Conservation (phyloP, 2,888 invertebrate genomes). For the Lepidochrysops patricia region DNA sequence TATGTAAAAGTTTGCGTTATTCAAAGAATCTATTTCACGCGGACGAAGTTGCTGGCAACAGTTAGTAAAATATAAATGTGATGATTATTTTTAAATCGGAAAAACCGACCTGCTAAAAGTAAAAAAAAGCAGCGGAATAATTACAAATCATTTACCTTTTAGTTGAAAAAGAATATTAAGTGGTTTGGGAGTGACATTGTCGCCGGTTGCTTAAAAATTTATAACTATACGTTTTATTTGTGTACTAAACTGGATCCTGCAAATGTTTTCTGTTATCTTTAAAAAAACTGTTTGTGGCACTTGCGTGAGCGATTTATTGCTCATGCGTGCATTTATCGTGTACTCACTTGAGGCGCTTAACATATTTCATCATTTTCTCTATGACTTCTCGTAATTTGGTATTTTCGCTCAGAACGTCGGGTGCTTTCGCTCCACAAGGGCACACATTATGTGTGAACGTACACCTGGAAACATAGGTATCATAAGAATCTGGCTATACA, state of each 20-base stretch:
- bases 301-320: not conserved
- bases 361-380: constrained; percentile 30
- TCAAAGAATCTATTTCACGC: too few species aligned
- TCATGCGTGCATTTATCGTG: not conserved
- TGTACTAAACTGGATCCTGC: not conserved
- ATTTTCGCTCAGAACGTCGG: constrained; percentile 28
- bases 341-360: constrained; percentile 20
- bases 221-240: too few species aligned
- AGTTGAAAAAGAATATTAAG: too few species aligned
- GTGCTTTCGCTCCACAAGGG: constrained; percentile 32
- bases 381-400: constrained; percentile 36
- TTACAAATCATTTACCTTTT: too few species aligned
- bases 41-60: too few species aligned
- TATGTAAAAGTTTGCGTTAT: too few species aligned
- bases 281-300: not conserved
- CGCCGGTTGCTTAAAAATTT: too few species aligned
- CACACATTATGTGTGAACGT: constrained; percentile 30
- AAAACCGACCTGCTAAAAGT: too few species aligned
- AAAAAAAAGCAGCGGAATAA: too few species aligned
- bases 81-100: not conserved
- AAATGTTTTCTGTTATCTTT: too few species aligned
- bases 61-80: not conserved
- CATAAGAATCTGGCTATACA: constrained; percentile 1
- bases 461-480: constrained; percentile 30
- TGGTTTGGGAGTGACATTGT: too few species aligned